phyloP scores from a whole-genome alignment of 2,797 vertebrate species.

The Scyliorhinus canicula region DNA sequence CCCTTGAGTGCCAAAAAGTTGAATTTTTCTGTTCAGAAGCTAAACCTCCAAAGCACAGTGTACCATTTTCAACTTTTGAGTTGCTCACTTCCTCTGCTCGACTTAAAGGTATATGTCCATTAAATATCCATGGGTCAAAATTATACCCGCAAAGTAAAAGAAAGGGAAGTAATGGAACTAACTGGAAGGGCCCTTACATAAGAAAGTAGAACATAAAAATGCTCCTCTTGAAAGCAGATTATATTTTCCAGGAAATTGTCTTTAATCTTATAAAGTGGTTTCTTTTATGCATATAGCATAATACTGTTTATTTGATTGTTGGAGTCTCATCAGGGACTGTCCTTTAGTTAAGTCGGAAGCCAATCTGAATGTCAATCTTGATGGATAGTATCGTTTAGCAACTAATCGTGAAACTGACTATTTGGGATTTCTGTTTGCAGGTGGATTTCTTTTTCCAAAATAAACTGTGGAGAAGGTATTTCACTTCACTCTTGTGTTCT shows the following conservation, averaged over 20 bases:
- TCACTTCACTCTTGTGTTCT: background rate
- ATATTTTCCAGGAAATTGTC: background rate
- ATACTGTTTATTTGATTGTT: background rate
- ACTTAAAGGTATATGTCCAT: too few relatives aligned
- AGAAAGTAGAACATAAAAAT: background rate
- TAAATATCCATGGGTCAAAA: too few relatives aligned
- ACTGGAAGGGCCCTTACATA: too few relatives aligned
- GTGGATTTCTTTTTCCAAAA: background rate
- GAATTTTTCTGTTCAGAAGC: too few relatives aligned
- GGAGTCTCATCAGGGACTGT: background rate
- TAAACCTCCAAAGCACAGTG: too few relatives aligned
- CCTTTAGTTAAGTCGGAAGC: background rate
- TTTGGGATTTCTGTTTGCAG: background rate
- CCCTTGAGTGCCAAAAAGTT: too few relatives aligned
- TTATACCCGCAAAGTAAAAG: too few relatives aligned
- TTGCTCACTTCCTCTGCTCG: too few relatives aligned
- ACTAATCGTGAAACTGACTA: background rate
- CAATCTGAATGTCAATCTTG: background rate
- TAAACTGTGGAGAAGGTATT: background rate
- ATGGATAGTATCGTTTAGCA: background rate
- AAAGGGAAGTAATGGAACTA: too few relatives aligned
- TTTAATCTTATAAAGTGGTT: too few relatives aligned
- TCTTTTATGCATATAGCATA: background rate
- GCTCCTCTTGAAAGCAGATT: background rate
- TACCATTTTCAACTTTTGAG: too few relatives aligned